These are phyloP conservation scores for Cebus imitator DNA, from an alignment of 2,113 vertebrate genomes.

Conservation along the genomic window DNA sequence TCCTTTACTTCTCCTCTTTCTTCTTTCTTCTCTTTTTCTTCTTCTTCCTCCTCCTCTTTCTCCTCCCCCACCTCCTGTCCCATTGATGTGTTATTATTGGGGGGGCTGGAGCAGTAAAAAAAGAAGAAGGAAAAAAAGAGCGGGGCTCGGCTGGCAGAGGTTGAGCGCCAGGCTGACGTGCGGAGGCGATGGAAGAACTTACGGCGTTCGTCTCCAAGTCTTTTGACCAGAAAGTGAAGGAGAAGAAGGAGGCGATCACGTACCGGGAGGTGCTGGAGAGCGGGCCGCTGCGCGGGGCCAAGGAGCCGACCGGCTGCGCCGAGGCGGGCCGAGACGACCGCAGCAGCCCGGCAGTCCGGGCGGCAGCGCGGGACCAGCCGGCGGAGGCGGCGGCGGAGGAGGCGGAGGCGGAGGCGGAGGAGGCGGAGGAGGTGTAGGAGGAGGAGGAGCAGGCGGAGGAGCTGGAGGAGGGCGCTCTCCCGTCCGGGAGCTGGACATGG, in stretches of 20 bases:
- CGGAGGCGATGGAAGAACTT: conserved; percentile 95
- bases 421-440: conserved; percentile 67
- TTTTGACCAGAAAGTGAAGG: conserved; percentile 98
- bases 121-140: conserved; percentile 79
- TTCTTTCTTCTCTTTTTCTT: not conserved
- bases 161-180: conserved; percentile 68
- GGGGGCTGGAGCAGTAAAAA: conserved; percentile 86
- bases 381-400: conserved; percentile 77
- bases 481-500: conserved; percentile 93
- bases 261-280: conserved; percentile 97
- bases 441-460: conserved; percentile 74
- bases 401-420: conserved; percentile 72
- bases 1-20: not conserved
- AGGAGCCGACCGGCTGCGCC: conserved; percentile 86
- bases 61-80: conserved; percentile 78
- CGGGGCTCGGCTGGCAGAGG: conserved; percentile 68
- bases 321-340: conserved; percentile 91
- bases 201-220: conserved; percentile 98
- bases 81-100: conserved; percentile 92
- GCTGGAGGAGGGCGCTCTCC: conserved; percentile 87
- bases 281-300: conserved; percentile 90
- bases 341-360: conserved; percentile 86
- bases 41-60: conserved; percentile 33
- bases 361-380: too few relatives aligned
- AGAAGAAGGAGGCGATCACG: conserved; percentile 97